Evolutionary conservation across 2,888 invertebrate genomes (phyloP).

Genomic region (Volucella bombylans): DNA sequence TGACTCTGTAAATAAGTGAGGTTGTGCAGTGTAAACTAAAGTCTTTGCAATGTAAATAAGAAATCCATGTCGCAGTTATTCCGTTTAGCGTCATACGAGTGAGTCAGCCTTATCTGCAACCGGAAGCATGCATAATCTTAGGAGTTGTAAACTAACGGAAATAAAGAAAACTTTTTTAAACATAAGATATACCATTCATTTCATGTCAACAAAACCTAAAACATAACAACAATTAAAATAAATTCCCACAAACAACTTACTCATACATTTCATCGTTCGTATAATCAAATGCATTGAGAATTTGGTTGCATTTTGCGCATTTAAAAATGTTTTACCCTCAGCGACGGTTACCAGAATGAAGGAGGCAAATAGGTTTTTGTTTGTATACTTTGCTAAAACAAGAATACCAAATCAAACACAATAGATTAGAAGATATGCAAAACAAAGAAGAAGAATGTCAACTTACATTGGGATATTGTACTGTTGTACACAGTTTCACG

Average conservation of each 20-base stretch:
- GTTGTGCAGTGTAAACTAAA: too few relatives aligned
- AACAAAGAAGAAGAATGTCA: background rate
- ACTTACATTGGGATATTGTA: constrained; percentile 79
- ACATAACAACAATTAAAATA: too few relatives aligned
- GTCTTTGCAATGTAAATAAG: too few relatives aligned
- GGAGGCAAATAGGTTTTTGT: constrained; percentile 77
- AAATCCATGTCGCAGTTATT: too few relatives aligned
- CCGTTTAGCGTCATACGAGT: too few relatives aligned
- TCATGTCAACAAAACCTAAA: too few relatives aligned
- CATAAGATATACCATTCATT: too few relatives aligned
- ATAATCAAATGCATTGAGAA: constrained; percentile 79
- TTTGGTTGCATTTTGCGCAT: constrained; percentile 65
- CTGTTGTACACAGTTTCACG: constrained; percentile 76
- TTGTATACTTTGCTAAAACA: constrained; percentile 79
- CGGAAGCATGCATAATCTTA: too few relatives aligned
- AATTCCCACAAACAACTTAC: constrained; percentile 73
- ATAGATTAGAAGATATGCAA: background rate
- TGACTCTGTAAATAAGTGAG: too few relatives aligned
- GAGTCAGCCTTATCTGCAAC: too few relatives aligned
- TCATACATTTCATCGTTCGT: constrained; percentile 78
- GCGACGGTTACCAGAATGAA: constrained; percentile 79
- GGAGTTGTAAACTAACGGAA: too few relatives aligned
- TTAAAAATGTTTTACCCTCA: constrained; percentile 62
- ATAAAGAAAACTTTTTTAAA: too few relatives aligned
- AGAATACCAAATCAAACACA: background rate